Evolutionary conservation across 2,113 vertebrate genomes (phyloP).

Genomic region (Tringa solitaria): DNA sequence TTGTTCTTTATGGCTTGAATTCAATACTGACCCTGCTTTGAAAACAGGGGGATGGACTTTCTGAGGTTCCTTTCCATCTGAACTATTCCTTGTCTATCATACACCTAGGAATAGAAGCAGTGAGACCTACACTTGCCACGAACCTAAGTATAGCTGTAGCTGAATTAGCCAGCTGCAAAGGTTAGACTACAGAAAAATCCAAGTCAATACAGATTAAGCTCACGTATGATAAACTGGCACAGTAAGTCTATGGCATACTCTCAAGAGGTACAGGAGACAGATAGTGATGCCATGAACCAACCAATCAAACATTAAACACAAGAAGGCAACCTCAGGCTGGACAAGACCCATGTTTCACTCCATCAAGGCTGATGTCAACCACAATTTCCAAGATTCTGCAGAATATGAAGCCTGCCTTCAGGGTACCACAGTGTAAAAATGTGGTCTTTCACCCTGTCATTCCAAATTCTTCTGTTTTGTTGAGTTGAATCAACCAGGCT

Average conservation of each 20-base stretch:
- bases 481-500: neutral
- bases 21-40: neutral
- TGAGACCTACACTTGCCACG: neutral
- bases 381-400: neutral
- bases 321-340: neutral
- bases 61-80: neutral
- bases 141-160: neutral
- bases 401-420: neutral
- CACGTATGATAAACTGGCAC: neutral
- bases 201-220: neutral
- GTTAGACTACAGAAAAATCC: neutral
- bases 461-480: neutral
- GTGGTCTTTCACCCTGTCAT: neutral
- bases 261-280: neutral
- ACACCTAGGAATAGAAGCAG: neutral
- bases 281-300: neutral
- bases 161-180: neutral
- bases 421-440: neutral
- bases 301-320: neutral
- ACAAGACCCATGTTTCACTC: neutral
- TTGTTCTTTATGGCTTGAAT: neutral
- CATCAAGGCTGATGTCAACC: neutral
- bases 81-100: rapidly evolving
- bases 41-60: neutral
- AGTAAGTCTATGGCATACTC: neutral